Evolutionary conservation across 2,113 vertebrate species (phyloP).

Genomic region (Sander lucioperca): DNA sequence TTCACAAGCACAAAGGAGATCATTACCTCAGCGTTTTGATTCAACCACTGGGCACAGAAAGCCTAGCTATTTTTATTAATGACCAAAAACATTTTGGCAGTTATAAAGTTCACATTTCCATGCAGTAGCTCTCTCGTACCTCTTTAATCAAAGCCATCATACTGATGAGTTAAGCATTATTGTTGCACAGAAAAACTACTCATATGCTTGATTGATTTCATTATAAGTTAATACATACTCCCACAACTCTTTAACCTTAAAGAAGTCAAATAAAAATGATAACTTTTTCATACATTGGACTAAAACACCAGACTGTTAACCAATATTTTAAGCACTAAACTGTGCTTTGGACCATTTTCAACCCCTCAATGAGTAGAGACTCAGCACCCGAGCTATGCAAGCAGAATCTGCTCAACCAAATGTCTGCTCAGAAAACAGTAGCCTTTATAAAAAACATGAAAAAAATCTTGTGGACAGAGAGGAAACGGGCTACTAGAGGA

Average conservation of each 20-base stretch:
- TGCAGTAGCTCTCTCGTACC: background rate
- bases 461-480: conserved; percentile 61
- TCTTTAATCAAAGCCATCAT: conserved; percentile 24
- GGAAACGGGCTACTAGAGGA: conserved; percentile 72
- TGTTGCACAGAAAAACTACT: background rate
- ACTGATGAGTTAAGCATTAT: conserved; percentile 4
- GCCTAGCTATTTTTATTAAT: conserved; percentile 59
- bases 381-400: conserved; percentile 44
- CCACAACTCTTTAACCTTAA: background rate
- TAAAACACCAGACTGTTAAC: conserved; percentile 13
- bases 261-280: background rate
- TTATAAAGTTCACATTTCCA: conserved; percentile 38
- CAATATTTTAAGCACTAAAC: conserved; percentile 4
- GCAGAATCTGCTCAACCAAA: conserved; percentile 65
- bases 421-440: conserved; percentile 77
- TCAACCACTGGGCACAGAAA: conserved; percentile 45
- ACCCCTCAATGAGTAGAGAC: conserved; percentile 27
- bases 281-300: background rate
- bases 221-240: background rate
- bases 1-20: conserved; percentile 68
- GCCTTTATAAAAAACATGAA: conserved; percentile 72
- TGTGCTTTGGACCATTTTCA: conserved; percentile 34
- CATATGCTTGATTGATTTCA: conserved; percentile 1
- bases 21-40: conserved; percentile 68
- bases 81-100: conserved; percentile 46